These are phyloP conservation scores for Probaryconus sp. DNA, from an alignment of 1,140 invertebrate species.

Conservation along the genomic window DNA sequence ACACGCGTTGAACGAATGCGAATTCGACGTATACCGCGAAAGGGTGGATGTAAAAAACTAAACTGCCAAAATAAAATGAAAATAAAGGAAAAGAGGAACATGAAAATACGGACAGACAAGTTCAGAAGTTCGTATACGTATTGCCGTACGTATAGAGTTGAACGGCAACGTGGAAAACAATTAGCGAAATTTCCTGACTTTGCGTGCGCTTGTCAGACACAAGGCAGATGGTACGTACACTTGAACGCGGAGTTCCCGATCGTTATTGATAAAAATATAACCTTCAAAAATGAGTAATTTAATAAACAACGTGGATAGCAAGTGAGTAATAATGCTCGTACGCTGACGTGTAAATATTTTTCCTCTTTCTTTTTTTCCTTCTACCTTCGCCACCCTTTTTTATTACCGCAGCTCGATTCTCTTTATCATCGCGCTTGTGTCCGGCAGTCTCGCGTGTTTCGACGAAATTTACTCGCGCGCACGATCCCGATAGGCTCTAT, in stretches of 20 bases:
- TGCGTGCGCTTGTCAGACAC: background rate
- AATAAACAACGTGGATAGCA: slow-evolving; percentile 40
- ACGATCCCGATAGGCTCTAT: slow-evolving; percentile 76
- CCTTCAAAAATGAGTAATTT: slow-evolving; percentile 3
- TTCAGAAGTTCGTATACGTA: background rate
- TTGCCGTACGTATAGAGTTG: background rate
- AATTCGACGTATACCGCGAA: slow-evolving; percentile 40
- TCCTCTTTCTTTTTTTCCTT: slow-evolving; percentile 47
- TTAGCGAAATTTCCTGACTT: slow-evolving; percentile 36
- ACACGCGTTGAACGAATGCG: slow-evolving; percentile 61
- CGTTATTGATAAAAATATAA: background rate
- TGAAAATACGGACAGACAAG: slow-evolving; percentile 16
- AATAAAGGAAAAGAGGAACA: slow-evolving; percentile 16
- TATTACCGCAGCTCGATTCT: slow-evolving; percentile 63
- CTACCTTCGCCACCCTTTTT: slow-evolving; percentile 50
- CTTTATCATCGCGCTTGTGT: slow-evolving; percentile 70
- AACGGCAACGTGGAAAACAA: slow-evolving; percentile 42
- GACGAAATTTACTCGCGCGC: slow-evolving; percentile 74
- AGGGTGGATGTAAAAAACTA: slow-evolving; percentile 21
- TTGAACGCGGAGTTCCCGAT: background rate
- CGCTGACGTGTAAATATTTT: slow-evolving; percentile 33
- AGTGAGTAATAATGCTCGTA: slow-evolving; percentile 56
- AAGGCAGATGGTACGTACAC: background rate
- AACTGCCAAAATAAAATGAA: slow-evolving; percentile 42
- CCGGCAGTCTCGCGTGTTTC: slow-evolving; percentile 74